Percentiles rank a stretch among this genome's conserved stretches.
Conservation (phyloP, 2,888 invertebrate genomes). For the Petrophora chlorosata region DNA sequence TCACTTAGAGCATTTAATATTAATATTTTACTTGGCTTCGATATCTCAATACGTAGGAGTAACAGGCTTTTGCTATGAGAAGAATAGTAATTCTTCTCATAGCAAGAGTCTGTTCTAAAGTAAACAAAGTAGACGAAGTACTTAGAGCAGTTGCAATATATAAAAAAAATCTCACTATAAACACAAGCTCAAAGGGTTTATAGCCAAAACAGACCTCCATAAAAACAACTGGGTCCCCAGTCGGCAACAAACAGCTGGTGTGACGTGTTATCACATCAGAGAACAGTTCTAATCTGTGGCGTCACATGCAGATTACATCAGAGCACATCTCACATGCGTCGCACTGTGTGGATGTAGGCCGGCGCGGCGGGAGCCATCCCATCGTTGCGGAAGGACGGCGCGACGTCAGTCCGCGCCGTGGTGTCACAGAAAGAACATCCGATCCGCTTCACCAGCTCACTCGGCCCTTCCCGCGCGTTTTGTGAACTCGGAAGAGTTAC, state of each 20-base stretch:
- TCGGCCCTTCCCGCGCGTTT: constrained; percentile 32
- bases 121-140: neutral
- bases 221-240: constrained; percentile 22
- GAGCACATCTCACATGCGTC: constrained; percentile 52
- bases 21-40: too few relatives aligned
- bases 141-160: neutral
- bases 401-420: constrained; percentile 60
- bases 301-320: constrained; percentile 76
- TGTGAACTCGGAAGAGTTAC: constrained; percentile 31
- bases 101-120: too few relatives aligned
- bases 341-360: constrained; percentile 67
- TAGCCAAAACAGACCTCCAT: constrained; percentile 28
- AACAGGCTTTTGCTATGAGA: too few relatives aligned
- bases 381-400: constrained; percentile 71
- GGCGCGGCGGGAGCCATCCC: constrained; percentile 80
- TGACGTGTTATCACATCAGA: constrained; percentile 61
- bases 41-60: too few relatives aligned
- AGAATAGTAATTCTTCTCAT: too few relatives aligned
- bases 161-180: constrained; percentile 4
- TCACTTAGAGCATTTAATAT: too few relatives aligned
- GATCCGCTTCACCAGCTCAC: constrained; percentile 60
- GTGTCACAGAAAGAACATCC: constrained; percentile 69
- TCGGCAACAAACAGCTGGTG: constrained; percentile 34
- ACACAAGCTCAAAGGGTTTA: constrained; percentile 21
- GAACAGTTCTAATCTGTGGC: constrained; percentile 58